phyloP scores from a whole-genome alignment of 2,888 invertebrate species.

The Neuroscelio doddi region DNA sequence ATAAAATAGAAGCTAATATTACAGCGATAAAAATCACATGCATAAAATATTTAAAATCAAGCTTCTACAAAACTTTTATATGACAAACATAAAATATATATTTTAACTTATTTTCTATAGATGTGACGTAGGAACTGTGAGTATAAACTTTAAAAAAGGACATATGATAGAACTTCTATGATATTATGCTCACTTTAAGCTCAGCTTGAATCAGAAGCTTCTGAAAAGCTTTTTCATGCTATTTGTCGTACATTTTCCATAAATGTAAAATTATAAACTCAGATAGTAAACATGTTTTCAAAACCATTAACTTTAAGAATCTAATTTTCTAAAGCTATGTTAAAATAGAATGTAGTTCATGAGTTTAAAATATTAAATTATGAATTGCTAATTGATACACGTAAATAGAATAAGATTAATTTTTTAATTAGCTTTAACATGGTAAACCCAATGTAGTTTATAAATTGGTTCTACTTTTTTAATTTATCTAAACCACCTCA shows the following conservation, averaged over 20 bases:
- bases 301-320: conserved; percentile 13
- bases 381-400: too few species aligned
- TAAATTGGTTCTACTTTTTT: too few species aligned
- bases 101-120: conserved; percentile 3
- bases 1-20: too few species aligned
- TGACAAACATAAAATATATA: not conserved
- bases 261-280: conserved; percentile 37
- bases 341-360: too few species aligned
- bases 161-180: conserved; percentile 18
- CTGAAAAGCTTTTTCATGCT: conserved; percentile 36
- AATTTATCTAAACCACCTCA: too few species aligned
- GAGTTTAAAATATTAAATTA: too few species aligned
- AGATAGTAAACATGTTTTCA: conserved; percentile 25
- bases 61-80: not conserved
- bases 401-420: too few species aligned
- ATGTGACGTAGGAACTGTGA: conserved; percentile 14
- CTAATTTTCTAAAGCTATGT: conserved; percentile 5
- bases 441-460: too few species aligned
- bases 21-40: too few species aligned
- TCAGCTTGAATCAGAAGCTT: conserved; percentile 18
- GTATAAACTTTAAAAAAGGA: conserved; percentile 14
- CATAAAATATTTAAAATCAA: not conserved
- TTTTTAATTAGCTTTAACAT: too few species aligned
- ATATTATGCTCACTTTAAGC: conserved; percentile 14
- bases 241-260: conserved; percentile 32